Base-by-base conservation (phyloP, 1,140 invertebrate genomes). In the Megalopta genalis region DNA sequence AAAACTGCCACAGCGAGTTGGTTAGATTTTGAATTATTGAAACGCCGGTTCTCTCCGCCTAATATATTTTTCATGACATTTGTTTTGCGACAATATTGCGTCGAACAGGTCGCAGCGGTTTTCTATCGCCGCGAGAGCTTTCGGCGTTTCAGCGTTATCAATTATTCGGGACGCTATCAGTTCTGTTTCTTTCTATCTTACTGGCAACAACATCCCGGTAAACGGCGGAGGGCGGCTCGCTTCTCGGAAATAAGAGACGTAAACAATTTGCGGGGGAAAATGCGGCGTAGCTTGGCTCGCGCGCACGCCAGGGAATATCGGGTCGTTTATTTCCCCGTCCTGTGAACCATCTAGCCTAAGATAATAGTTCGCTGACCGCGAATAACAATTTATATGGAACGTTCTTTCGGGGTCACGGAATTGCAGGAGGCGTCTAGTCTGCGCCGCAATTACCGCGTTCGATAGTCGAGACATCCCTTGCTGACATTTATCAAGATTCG, bases 191-290 rank as follows among this genome's bases (percentile, higher is more conserved):
- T 49, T 59, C 60, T 16, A 49, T 1, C 25, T 9, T 21, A 27
- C n/a, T 27, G 65, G 32, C 32, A 32, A 54, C 60, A 64, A 32
- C 5, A 12, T 42, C 32, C 42, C 12, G 54, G 63, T 37, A 68
- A 81, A 63, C 68, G 37, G 49, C 46, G 52, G 39, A 25, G 42
- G 21, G 27, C 14, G 32, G 32, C 49, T 65, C 59, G 49, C 23
- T 54, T 70, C 2, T n/a, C 74, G 42, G 46, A 66, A 70, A 79
- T 79, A 71, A 82, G 72, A 78, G 69, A 82, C 54, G 63, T 67
- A 72, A 82, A 79, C 76, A 73, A 80, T 82, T 80, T 82, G 64
- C 59, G 64, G 49, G 65, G 57, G 37, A 66, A 80, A 59, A 80
- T 74, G 57, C 42, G 49, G 66, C 39, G 60, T 59, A 5, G 10